Evolutionary conservation across 2,797 vertebrate species (phyloP).

Genomic region (Perodicticus potto): DNA sequence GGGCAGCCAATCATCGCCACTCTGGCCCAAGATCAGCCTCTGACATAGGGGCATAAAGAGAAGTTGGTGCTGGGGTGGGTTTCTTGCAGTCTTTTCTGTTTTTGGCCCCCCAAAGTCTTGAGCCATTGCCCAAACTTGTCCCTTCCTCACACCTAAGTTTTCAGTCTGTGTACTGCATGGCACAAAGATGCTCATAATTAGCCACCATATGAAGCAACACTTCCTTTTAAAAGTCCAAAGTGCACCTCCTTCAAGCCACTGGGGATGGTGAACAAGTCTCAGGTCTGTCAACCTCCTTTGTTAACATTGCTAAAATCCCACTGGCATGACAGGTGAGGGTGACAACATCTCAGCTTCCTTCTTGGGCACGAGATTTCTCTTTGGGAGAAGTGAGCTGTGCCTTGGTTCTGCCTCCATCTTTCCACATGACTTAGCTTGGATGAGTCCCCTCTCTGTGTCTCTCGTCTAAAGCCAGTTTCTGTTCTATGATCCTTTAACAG

Average conservation of each 20-base stretch:
- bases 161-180: background rate
- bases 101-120: background rate
- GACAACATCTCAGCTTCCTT: background rate
- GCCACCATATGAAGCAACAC: background rate
- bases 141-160: background rate
- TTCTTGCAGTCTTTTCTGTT: background rate
- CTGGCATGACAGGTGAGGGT: background rate
- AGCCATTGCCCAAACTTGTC: background rate
- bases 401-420: background rate
- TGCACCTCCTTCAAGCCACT: background rate
- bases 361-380: background rate
- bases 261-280: background rate
- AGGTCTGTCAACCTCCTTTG: background rate
- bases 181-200: background rate
- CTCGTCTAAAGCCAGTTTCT: background rate
- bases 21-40: background rate
- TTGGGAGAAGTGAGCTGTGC: background rate
- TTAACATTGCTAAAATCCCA: background rate
- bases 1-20: background rate
- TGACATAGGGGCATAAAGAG: background rate
- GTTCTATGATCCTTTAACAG: background rate
- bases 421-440: background rate
- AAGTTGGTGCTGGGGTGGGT: accelerated
- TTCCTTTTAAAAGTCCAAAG: background rate
- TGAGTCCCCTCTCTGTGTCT: background rate